A percentile compares a stretch with the other conserved stretches of the same genome.
Evolutionary conservation across 2,797 vertebrate genomes (phyloP).

Genomic region (Nyctibius grandis): DNA sequence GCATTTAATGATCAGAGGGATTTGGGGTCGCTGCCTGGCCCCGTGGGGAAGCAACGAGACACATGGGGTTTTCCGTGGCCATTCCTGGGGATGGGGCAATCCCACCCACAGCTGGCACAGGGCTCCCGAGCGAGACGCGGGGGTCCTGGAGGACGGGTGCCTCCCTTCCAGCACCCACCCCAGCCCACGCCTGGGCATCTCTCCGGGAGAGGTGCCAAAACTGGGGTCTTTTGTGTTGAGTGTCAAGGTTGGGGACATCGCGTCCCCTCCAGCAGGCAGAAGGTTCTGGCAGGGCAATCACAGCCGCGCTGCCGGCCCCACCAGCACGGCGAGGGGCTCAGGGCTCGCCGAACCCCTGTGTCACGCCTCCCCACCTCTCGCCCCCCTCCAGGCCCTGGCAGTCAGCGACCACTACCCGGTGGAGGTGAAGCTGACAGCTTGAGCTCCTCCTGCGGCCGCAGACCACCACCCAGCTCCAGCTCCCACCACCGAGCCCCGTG

Average conservation of each 20-base stretch:
- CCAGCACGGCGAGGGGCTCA: fast-evolving
- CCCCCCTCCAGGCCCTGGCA: slow-evolving; percentile 77
- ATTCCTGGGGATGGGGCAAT: too few species aligned
- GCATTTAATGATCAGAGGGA: background rate
- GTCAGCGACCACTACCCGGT: slow-evolving; percentile 93
- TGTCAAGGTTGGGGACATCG: fast-evolving
- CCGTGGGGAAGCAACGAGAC: background rate
- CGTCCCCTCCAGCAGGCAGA: background rate
- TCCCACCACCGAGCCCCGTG: background rate
- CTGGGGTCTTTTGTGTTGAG: background rate
- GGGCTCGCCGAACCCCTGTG: background rate
- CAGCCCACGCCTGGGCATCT: background rate
- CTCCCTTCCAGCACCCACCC: fast-evolving
- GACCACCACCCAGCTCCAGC: background rate
- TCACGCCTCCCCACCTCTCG: background rate
- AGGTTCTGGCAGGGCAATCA: background rate
- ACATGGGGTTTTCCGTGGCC: fast-evolving
- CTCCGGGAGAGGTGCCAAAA: background rate
- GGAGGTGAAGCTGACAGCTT: slow-evolving; percentile 75
- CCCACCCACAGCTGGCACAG: background rate
- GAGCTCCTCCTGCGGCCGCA: background rate
- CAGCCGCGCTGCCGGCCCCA: fast-evolving
- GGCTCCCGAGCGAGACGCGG: fast-evolving
- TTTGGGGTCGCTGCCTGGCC: too few species aligned
- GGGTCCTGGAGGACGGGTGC: background rate